Percentiles rank a stretch among this genome's conserved stretches.
phyloP scores from a whole-genome alignment of 2,888 invertebrate genomes.

The Nasonovia ribisnigri region DNA sequence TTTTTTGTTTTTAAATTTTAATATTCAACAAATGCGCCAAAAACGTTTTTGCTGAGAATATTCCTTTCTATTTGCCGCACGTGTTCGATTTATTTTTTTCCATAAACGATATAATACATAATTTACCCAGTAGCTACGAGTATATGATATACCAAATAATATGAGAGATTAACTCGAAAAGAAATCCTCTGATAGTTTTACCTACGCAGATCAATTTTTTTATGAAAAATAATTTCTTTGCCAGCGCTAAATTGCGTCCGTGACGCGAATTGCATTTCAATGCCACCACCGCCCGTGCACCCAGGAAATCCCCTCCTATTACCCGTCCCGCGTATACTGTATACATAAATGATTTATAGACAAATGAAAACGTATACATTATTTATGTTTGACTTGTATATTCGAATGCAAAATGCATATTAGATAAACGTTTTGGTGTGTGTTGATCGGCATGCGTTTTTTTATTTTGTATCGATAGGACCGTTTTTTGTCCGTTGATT shows the following conservation, averaged over 20 bases:
- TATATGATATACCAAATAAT: not conserved
- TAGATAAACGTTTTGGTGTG: not conserved
- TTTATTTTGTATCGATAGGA: not conserved
- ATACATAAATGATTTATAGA: not conserved
- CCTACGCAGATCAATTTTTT: not conserved
- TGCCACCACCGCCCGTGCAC: not conserved
- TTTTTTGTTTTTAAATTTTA: not conserved
- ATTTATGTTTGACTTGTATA: not conserved
- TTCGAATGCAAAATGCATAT: not conserved
- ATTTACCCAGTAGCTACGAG: not conserved
- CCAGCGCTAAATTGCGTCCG: not conserved
- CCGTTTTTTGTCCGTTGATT: not conserved
- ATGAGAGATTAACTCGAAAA: not conserved
- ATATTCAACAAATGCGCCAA: not conserved
- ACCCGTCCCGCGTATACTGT: not conserved
- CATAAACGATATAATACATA: no score
- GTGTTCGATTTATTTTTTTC: no score
- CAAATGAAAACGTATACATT: not conserved
- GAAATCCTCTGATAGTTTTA: not conserved
- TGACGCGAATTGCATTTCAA: not conserved
- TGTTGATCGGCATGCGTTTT: not conserved
- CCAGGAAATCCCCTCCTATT: not conserved
- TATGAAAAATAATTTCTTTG: conserved; percentile 26
- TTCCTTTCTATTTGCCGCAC: no score
- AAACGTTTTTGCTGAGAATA: no score